Evolutionary conservation across 2,797 vertebrate species (phyloP).

Genomic region (Momotus momota): DNA sequence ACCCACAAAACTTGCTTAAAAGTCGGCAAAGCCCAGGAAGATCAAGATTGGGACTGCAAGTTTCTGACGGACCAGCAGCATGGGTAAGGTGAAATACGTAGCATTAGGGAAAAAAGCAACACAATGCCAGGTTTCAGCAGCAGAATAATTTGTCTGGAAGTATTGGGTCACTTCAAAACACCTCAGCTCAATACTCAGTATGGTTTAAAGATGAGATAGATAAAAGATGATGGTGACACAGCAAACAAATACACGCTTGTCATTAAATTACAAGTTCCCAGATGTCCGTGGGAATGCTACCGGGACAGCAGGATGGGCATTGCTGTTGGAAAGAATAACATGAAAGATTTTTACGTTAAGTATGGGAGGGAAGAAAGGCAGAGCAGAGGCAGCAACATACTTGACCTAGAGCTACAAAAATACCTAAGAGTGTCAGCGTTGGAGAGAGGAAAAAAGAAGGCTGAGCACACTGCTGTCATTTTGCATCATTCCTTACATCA

Average conservation of each 20-base stretch:
- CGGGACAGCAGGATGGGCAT: neutral
- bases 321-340: neutral
- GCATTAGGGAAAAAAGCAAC: neutral
- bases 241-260: neutral
- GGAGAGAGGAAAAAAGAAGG: neutral
- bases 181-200: neutral
- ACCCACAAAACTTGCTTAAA: neutral
- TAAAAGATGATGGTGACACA: neutral
- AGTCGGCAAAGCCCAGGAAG: neutral
- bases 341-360: neutral
- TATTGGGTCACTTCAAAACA: neutral
- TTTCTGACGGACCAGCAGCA: neutral
- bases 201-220: neutral
- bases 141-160: neutral
- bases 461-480: neutral
- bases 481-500: neutral
- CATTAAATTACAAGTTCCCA: neutral
- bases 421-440: accelerated
- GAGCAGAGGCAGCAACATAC: neutral
- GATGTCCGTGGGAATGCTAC: neutral
- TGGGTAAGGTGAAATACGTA: accelerated
- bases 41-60: neutral
- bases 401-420: neutral
- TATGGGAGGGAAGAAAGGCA: neutral
- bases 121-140: neutral